Evolutionary conservation across 1,140 invertebrate genomes (phyloP), one percentile per base, ranked within the genome.

Genomic region (Lethocerus indicus): DNA sequence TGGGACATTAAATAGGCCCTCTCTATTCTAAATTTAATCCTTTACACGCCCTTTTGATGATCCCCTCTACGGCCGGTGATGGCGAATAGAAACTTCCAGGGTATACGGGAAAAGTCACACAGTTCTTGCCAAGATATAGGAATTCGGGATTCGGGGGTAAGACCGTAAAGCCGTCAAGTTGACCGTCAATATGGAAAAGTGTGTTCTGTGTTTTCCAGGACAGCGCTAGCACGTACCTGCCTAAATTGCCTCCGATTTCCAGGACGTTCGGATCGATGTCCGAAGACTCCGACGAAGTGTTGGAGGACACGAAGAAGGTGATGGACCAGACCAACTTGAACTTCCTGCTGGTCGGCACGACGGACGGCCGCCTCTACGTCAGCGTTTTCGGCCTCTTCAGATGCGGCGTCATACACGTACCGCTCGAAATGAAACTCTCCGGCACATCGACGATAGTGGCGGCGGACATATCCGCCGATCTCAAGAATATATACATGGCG

Each of bases 381-480:
- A 80, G 79, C 61, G 75, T 88, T 1, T 88, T 88, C 69, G 90
- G 90, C 21, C 75, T 86, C 56, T 84, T 88, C 61, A 78, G 80
- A 14, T 81, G 81, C 61, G 82, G 81, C 3, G 71, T 70, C 36
- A 72, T 90, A 79, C 37, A 53, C 62, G 13, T 61, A 12, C 48
- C 45, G 18, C 36, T 50, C 16, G 40, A 51, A 16, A 20, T 48
- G 4, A 37, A 67, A 49, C 62, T 66, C 12, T 56, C 51, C 47
- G 63, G 64, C 25, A 63, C 62, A 53, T 53, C 53, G 61, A 63
- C 52, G 37, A 51, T 57, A 25, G n/a, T 61, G 4, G 61, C 59
- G 35, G 59, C 58, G 23, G 56, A 57, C 24, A 51, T 70, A 7
- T 67, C 68, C 1, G 54, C 64, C 49, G 65, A 70, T 57, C 61